phyloP scores from a whole-genome alignment of 2,113 vertebrate species.

The Bubo bubo region DNA sequence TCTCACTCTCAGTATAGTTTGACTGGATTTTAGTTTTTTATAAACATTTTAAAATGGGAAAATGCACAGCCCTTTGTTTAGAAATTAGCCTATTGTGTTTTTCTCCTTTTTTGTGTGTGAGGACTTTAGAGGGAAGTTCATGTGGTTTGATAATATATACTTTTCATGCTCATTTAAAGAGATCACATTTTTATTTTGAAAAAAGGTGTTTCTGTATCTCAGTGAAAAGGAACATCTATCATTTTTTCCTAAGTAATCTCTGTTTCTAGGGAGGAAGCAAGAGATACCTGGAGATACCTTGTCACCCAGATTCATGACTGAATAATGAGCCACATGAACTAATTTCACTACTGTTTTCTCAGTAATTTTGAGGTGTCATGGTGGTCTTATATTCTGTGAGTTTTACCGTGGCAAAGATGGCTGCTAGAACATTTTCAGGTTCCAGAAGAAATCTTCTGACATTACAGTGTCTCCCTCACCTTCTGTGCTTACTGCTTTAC shows the following conservation, averaged over 20 bases:
- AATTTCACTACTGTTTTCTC: not conserved
- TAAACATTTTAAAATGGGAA: slow-evolving; percentile 38
- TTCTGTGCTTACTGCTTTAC: not conserved
- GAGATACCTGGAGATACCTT: not conserved
- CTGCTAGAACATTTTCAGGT: not conserved
- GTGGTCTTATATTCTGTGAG: not conserved
- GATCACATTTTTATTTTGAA: not conserved
- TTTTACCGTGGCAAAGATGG: not conserved
- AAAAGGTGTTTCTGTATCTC: not conserved
- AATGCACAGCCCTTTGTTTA: slow-evolving; percentile 1
- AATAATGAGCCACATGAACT: not conserved
- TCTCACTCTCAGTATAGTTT: not conserved
- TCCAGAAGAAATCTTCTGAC: not conserved
- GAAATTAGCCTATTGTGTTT: slow-evolving; percentile 36
- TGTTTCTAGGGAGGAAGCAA: not conserved
- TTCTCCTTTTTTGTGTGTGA: not conserved
- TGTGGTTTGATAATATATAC: not conserved
- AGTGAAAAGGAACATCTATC: not conserved
- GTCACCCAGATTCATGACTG: not conserved
- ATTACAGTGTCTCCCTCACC: not conserved
- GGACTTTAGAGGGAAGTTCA: not conserved
- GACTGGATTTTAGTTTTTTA: slow-evolving; percentile 21
- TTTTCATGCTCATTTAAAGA: not conserved
- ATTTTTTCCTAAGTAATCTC: not conserved
- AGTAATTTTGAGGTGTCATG: accelerated